These are phyloP conservation scores for Metopolophium dirhodum DNA, from an alignment of 1,140 invertebrate genomes.

Conservation along the genomic window DNA sequence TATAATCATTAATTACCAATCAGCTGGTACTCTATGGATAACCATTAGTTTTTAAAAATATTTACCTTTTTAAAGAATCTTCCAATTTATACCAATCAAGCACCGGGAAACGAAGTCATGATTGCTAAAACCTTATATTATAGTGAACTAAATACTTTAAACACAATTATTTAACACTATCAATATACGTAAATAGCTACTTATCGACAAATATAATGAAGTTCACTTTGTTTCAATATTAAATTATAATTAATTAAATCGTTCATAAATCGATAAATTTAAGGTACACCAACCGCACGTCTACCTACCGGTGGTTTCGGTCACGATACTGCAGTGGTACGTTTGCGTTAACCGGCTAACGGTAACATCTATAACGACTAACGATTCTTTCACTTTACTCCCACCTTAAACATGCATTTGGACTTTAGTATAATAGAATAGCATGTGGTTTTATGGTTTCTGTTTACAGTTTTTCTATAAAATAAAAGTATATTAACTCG, in stretches of 20 bases:
- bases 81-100: constrained; percentile 17
- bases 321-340: not conserved
- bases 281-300: not conserved
- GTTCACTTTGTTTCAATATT: not conserved
- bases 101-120: constrained; percentile 4
- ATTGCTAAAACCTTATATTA: not conserved
- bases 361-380: constrained; percentile 12
- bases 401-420: not conserved
- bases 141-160: not conserved
- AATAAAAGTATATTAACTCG: not conserved
- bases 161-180: not conserved
- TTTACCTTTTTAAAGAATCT: not conserved
- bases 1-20: not conserved
- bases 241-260: not conserved
- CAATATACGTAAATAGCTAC: not conserved
- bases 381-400: constrained; percentile 41
- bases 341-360: constrained; percentile 35
- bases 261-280: not conserved
- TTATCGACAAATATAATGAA: not conserved
- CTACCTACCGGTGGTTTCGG: not conserved
- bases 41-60: not conserved
- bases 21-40: not conserved
- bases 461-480: constrained; percentile 9
- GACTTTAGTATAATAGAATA: not conserved
- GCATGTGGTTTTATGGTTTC: constrained; percentile 5